phyloP scores from a whole-genome alignment of 2,113 vertebrate species.

The Lutjanus erythropterus region DNA sequence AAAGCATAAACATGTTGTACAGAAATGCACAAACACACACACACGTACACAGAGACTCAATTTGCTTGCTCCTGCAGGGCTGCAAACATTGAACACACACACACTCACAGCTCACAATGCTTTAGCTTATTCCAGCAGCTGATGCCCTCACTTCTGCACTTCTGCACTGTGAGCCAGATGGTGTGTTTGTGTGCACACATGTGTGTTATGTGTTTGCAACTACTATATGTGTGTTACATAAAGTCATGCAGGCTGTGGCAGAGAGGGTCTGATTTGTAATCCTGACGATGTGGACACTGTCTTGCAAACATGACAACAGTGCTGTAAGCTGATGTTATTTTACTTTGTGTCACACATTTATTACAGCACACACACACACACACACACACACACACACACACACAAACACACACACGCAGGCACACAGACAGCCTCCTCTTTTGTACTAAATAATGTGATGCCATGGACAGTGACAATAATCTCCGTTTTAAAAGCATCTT shows the following conservation, averaged over 20 bases:
- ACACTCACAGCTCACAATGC: conserved; percentile 36
- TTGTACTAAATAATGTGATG: conserved; percentile 74
- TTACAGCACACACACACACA: conserved; percentile 16
- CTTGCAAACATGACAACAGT: conserved; percentile 46
- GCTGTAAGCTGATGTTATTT: conserved; percentile 37
- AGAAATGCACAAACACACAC: conserved; percentile 14
- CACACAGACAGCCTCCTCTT: conserved; percentile 39
- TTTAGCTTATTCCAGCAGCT: conserved; percentile 68
- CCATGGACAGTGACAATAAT: conserved; percentile 78
- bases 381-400: conserved; percentile 11
- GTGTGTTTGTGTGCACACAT: conserved; percentile 18
- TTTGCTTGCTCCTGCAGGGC: conserved; percentile 47
- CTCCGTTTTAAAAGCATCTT: conserved; percentile 82
- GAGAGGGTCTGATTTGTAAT: conserved; percentile 59
- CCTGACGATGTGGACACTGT: conserved; percentile 52
- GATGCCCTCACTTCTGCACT: conserved; percentile 57
- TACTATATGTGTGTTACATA: conserved; percentile 64
- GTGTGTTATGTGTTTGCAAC: conserved; percentile 7
- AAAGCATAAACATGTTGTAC: conserved; percentile 22
- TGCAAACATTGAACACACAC: conserved; percentile 31
- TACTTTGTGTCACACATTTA: conserved; percentile 18
- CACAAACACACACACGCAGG: conserved; percentile 6
- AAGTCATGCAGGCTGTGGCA: conserved; percentile 47
- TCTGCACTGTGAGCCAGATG: conserved; percentile 72
- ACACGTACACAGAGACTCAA: conserved; percentile 23